phyloP scores from a whole-genome alignment of 1,140 invertebrate genomes.

The Asbolus verrucosus region DNA sequence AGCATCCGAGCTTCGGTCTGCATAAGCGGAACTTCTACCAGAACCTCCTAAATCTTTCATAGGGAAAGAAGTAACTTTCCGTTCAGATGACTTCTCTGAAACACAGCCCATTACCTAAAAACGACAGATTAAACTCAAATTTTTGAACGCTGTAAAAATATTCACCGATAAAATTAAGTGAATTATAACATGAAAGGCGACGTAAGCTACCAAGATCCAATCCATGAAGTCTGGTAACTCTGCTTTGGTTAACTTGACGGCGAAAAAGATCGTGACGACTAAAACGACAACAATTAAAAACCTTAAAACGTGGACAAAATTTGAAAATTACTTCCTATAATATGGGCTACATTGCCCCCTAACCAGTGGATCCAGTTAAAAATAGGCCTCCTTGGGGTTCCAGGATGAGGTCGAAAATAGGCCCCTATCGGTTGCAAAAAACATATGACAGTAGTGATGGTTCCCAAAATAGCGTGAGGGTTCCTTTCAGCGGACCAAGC shows the following conservation, averaged over 20 bases:
- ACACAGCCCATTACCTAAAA: slow-evolving; percentile 77
- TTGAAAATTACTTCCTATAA: slow-evolving; percentile 91
- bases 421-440: slow-evolving; percentile 90
- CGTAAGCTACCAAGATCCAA: slow-evolving; percentile 89
- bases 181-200: slow-evolving; percentile 88
- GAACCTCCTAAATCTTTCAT: slow-evolving; percentile 84
- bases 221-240: slow-evolving; percentile 87
- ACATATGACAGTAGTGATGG: slow-evolving; percentile 81
- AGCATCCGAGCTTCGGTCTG: slow-evolving; percentile 78
- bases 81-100: slow-evolving; percentile 77
- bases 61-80: slow-evolving; percentile 82
- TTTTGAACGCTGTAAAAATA: slow-evolving; percentile 68
- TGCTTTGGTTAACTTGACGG: slow-evolving; percentile 85
- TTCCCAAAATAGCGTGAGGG: slow-evolving; percentile 85
- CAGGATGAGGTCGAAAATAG: slow-evolving; percentile 87
- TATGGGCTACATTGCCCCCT: slow-evolving; percentile 92
- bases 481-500: slow-evolving; percentile 80
- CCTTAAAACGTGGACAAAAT: slow-evolving; percentile 66
- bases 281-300: too few relatives aligned
- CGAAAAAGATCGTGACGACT: slow-evolving; percentile 95
- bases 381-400: slow-evolving; percentile 80
- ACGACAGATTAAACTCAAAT: not conserved
- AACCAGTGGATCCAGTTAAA: slow-evolving; percentile 98
- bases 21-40: slow-evolving; percentile 69
- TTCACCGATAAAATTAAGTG: slow-evolving; percentile 93